Base-by-base conservation (phyloP, 2,888 invertebrate species). In the Melinaea menophilus region DNA sequence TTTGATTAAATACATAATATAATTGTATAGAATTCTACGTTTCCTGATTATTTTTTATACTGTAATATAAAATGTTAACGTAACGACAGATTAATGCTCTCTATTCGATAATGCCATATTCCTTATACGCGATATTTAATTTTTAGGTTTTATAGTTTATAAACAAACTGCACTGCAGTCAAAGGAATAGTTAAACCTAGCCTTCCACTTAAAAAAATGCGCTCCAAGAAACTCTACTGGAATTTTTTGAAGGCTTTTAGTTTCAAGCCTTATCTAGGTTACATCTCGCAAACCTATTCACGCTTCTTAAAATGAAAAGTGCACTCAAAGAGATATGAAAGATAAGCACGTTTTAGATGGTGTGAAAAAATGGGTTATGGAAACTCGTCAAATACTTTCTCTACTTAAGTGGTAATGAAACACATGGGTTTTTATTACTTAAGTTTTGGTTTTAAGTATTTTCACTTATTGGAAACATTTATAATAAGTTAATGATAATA, bases 191-290 rank as follows among this genome's bases (percentile, higher is more conserved):
- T 37, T 37, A 37, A 41, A 41, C 41, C 41, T 41, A 41, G 7
- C 41, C 9, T 41, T 41, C 9, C 41, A 41, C 33, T 55, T 46
- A 65, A 65, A 55, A 61, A 46, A 58, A 57, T 47, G 57, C 58
- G 45, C 55, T n/a, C 45, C 41, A 22, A 58, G 59, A 57, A 61
- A 48, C 56, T 59, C 58, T 64, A 65, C 62, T 55, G 60, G 57
- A 58, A 55, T 65, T 65, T 65, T 58, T 63, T 65, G 63, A 60
- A 65, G 67, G 58, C 67, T 65, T 62, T 59, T 65, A 58, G 63
- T 67, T 67, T 67, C 60, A 71, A 71, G 69, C 68, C 65, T 77
- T 80, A 82, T 82, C 81, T 82, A 74, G 81, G 83, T 77, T 82
- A 76, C 79, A 81, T 79, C 80, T 82, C 76, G 64, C 72, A 65